Base-by-base conservation (phyloP, 1,140 invertebrate genomes). In the Teleopsis dalmanni region DNA sequence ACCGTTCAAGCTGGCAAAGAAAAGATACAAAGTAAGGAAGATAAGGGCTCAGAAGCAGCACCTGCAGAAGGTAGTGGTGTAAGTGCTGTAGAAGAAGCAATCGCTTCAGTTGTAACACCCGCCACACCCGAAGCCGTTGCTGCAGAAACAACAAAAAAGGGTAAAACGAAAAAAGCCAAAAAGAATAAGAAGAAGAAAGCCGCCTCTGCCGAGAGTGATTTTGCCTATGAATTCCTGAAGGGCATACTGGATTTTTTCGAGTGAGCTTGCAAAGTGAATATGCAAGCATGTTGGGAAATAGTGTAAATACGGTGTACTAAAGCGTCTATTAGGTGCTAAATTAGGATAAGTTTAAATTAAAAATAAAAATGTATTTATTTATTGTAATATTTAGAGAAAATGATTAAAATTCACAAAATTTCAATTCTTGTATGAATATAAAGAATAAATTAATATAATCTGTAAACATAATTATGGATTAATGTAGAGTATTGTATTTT, bases 161-260 rank as follows among this genome's bases (percentile, higher is more conserved):
- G 65, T 53, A 65, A 67, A 55, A 56, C 57, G 40, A 65, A 67
- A 47, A 63, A 66, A 53, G 57, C 53, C 43, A 64, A 65, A 48
- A 61, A 61, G 54, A 54, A 57, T 7, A 60, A 65, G 7, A 51
- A 57, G 16, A 57, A 47, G 36, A 56, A 47, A 0, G 45, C 52
- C 7, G 42, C 40, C 1, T 47, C 35, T 0, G 34, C 48, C 13
- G 65, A 65, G 31, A 42, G 52, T 4, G 65, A 59, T 49, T 68
- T 67, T 25, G 65, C 65, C 46, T 59, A 57, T 33, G 65, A 68
- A 38, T 40, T 68, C 9, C 53, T 68, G 29, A 68, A 65, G n/a
- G 65, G 65, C 25, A 59, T 68, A 9, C 54, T 68, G 52, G 65
- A 67, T 60, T 68, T 68, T 59, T 68, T 68, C 58, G 67, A 68